Evolutionary conservation across 1,140 invertebrate species (phyloP).

Genomic region (Popillia japonica): DNA sequence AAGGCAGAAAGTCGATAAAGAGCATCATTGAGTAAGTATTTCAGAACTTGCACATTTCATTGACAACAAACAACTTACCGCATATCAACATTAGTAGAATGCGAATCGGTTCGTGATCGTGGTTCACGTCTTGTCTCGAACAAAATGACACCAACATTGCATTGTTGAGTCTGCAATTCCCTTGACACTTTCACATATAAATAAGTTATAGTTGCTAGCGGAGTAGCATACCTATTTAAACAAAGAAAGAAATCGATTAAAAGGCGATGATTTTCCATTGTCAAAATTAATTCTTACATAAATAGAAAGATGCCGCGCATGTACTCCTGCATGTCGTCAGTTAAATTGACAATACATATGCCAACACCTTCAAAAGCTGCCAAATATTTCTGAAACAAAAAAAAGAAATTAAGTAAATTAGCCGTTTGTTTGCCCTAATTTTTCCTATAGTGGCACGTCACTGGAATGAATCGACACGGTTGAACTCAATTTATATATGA

Average conservation of each 20-base stretch:
- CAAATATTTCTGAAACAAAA: conserved; percentile 62
- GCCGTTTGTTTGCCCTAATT: neutral
- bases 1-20: too few relatives aligned
- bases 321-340: conserved; percentile 72
- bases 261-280: neutral
- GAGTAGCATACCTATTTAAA: conserved; percentile 69
- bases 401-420: conserved; percentile 4
- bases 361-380: conserved; percentile 65
- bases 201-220: conserved; percentile 69
- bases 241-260: neutral
- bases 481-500: too few relatives aligned
- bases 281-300: conserved; percentile 64
- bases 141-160: conserved; percentile 64
- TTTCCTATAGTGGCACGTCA: too few relatives aligned
- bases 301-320: conserved; percentile 68
- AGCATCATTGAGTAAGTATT: too few relatives aligned
- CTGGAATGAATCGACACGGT: too few relatives aligned
- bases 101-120: conserved; percentile 50
- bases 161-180: conserved; percentile 68
- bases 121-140: conserved; percentile 60
- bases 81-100: conserved; percentile 51
- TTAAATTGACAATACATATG: conserved; percentile 68
- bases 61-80: conserved; percentile 32
- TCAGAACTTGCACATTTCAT: too few relatives aligned
- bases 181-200: conserved; percentile 70